Conservation (phyloP, 2,888 invertebrate genomes). For the Masnerella sp. region DNA sequence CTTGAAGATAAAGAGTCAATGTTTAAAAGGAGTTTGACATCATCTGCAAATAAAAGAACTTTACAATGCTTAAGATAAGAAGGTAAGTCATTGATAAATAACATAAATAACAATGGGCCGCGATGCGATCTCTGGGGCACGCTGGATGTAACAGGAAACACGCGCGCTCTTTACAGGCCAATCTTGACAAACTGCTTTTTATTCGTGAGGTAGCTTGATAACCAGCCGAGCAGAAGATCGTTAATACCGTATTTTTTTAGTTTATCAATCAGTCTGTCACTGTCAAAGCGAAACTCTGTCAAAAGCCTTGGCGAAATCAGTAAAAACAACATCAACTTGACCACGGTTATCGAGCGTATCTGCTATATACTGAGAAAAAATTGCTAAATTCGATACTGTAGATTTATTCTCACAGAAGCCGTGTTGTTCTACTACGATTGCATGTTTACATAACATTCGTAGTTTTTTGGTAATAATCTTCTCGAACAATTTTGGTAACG, state of each 20-base stretch:
- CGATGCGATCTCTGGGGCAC: neutral
- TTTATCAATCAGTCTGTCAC: constrained; percentile 52
- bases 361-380: constrained; percentile 39
- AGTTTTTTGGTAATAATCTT: constrained; percentile 2
- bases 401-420: constrained; percentile 26
- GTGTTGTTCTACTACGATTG: constrained; percentile 17
- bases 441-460: neutral
- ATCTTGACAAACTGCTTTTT: constrained; percentile 17
- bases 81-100: constrained; percentile 1
- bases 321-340: constrained; percentile 54
- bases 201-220: constrained; percentile 31
- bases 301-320: constrained; percentile 62
- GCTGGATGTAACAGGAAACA: neutral
- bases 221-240: constrained; percentile 40
- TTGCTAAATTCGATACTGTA: constrained; percentile 10
- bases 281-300: constrained; percentile 56
- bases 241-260: constrained; percentile 27
- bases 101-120: neutral
- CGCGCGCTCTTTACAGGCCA: neutral
- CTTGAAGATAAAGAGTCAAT: too few species aligned
- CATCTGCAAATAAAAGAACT: constrained; percentile 1
- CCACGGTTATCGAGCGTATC: constrained; percentile 39
- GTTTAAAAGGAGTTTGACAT: neutral
- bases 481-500: constrained; percentile 18
- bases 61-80: neutral